phyloP scores from a whole-genome alignment of 2,797 vertebrate genomes.

The Phalanger gymnotis region DNA sequence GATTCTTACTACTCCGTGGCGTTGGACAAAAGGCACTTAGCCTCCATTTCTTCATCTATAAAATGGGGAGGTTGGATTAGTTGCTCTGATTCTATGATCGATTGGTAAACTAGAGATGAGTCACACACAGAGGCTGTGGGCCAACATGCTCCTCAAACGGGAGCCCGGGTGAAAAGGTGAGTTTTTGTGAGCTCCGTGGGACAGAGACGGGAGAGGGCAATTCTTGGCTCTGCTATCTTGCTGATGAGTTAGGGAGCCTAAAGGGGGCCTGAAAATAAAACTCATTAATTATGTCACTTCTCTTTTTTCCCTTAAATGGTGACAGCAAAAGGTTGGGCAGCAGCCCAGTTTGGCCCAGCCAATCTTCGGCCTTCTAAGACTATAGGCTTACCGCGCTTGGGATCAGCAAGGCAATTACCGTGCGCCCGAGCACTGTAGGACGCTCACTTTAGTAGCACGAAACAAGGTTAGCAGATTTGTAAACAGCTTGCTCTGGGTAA shows the following conservation, averaged over 20 bases:
- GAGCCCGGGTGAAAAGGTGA: neutral
- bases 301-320: neutral
- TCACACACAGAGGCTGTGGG: neutral
- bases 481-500: constrained; percentile 68
- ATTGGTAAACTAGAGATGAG: neutral
- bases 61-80: neutral
- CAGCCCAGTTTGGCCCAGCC: constrained; percentile 53
- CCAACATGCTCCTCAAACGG: neutral
- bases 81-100: neutral
- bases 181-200: neutral
- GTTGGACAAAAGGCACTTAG: neutral
- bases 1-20: neutral
- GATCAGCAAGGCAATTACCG: constrained; percentile 60
- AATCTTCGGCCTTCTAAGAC: constrained; percentile 19
- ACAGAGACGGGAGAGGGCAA: neutral
- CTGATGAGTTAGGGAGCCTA: neutral
- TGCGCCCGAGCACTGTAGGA: constrained; percentile 44
- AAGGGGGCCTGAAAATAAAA: neutral
- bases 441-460: constrained; percentile 56
- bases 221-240: neutral
- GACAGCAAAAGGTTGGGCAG: neutral
- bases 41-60: neutral
- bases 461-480: constrained; percentile 68
- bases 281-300: neutral
- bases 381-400: neutral